Conservation (phyloP, 2,888 invertebrate genomes). For the Stenodera caucasica region DNA sequence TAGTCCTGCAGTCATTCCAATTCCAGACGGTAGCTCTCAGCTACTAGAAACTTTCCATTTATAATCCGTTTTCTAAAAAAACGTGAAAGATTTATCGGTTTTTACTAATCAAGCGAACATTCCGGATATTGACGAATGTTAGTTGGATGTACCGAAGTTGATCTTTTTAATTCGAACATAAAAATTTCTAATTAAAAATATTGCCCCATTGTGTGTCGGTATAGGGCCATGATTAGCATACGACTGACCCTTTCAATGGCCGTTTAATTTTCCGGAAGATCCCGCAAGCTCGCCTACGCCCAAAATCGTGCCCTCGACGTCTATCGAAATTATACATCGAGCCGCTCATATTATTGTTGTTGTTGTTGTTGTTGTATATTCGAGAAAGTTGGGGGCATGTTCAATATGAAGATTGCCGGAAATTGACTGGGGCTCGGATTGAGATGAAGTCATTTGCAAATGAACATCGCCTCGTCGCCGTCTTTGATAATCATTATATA, state of each 20-base stretch:
- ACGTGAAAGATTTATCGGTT: constrained; percentile 9
- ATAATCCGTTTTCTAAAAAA: constrained; percentile 6
- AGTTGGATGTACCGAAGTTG: no score
- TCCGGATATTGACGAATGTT: constrained; percentile 8
- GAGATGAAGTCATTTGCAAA: constrained; percentile 57
- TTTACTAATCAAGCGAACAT: constrained; percentile 9
- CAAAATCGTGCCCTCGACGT: constrained; percentile 43
- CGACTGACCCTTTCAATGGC: constrained; percentile 43
- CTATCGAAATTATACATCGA: constrained; percentile 51
- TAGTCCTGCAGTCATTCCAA: constrained; percentile 7
- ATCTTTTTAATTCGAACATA: no score
- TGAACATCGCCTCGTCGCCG: constrained; percentile 53
- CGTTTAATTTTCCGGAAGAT: constrained; percentile 50
- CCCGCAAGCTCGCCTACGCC: constrained; percentile 41
- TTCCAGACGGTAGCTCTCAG: constrained; percentile 1
- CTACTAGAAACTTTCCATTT: constrained; percentile 10
- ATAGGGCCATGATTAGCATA: constrained; percentile 38
- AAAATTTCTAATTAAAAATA: constrained; percentile 41
- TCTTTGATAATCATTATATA: constrained; percentile 50
- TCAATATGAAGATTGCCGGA: constrained; percentile 56
- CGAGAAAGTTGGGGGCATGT: constrained; percentile 44
- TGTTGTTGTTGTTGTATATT: constrained; percentile 13
- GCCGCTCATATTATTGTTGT: constrained; percentile 41
- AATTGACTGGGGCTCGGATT: constrained; percentile 48
- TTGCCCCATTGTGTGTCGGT: constrained; percentile 31